phyloP scores from a whole-genome alignment of 2,797 vertebrate species.

The Poecile montanus region DNA sequence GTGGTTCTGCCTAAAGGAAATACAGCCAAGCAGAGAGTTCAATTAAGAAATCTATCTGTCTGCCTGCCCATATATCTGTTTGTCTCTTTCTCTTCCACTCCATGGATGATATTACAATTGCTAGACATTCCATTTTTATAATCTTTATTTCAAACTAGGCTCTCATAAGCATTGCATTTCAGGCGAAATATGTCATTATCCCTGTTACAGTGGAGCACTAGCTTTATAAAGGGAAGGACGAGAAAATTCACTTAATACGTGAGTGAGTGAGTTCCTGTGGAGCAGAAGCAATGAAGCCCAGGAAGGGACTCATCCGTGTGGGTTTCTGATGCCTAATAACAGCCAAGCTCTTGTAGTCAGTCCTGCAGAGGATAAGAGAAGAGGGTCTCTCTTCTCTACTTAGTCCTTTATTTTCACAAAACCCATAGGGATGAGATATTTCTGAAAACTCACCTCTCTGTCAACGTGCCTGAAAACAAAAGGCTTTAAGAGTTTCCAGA shows the following conservation, averaged over 20 bases:
- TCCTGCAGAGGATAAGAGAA: neutral
- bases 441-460: slow-evolving; percentile 21
- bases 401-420: slow-evolving; percentile 20
- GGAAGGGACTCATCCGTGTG: neutral
- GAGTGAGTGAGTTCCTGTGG: slow-evolving; percentile 14
- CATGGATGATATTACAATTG: neutral
- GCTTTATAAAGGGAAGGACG: neutral
- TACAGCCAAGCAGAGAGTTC: neutral
- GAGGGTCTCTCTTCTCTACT: neutral
- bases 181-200: neutral
- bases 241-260: slow-evolving; percentile 24
- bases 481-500: neutral
- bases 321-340: slow-evolving; percentile 32
- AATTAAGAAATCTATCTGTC: neutral
- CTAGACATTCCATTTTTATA: neutral
- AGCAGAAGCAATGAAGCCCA: slow-evolving; percentile 27
- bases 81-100: neutral
- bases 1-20: neutral
- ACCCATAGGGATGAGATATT: neutral
- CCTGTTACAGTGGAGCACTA: neutral
- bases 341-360: neutral
- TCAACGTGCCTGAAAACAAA: slow-evolving; percentile 17
- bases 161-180: slow-evolving; percentile 11
- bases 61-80: neutral
- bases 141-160: slow-evolving; percentile 11